Evolutionary conservation across 1,140 invertebrate species (phyloP).

Genomic region (Pseudomyrmex flavicornis): DNA sequence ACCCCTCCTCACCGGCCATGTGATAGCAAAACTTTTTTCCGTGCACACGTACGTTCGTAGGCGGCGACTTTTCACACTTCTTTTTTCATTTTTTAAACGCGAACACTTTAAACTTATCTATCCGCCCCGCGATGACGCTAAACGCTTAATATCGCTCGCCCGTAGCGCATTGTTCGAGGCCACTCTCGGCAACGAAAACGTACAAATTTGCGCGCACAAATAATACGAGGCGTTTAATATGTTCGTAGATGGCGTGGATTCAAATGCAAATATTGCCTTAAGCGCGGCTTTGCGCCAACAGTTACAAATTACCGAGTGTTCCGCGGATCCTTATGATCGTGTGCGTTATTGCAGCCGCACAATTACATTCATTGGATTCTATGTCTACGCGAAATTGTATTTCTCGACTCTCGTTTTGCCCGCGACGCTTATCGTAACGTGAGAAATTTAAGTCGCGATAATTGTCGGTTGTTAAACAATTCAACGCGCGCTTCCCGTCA

Average conservation of each 20-base stretch:
- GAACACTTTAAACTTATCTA: conserved; percentile 10
- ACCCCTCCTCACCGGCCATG: too few species aligned
- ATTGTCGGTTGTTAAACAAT: conserved; percentile 33
- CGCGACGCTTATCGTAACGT: conserved; percentile 1
- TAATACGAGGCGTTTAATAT: conserved; percentile 35
- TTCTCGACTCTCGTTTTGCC: background rate
- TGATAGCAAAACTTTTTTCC: too few species aligned
- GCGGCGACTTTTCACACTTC: conserved; percentile 47
- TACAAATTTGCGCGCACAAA: conserved; percentile 51
- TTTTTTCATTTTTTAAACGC: background rate
- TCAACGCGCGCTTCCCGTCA: conserved; percentile 4
- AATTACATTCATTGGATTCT: conserved; percentile 41
- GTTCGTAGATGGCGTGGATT: conserved; percentile 49
- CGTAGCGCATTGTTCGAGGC: background rate
- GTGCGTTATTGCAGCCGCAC: background rate
- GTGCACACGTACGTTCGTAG: too few species aligned
- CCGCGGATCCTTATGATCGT: conserved; percentile 21
- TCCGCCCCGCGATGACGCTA: background rate
- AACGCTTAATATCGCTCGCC: conserved; percentile 6
- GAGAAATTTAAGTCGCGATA: conserved; percentile 41
- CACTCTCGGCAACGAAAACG: conserved; percentile 4
- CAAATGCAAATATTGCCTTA: conserved; percentile 56
- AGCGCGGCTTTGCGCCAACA: conserved; percentile 53
- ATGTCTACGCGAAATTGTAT: conserved; percentile 13
- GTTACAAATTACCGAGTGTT: conserved; percentile 48